A percentile compares a stretch with the other conserved stretches of the same genome.
These are phyloP conservation scores for Uloborus diversus DNA, from an alignment of 1,140 invertebrate species.

Conservation along the genomic window DNA sequence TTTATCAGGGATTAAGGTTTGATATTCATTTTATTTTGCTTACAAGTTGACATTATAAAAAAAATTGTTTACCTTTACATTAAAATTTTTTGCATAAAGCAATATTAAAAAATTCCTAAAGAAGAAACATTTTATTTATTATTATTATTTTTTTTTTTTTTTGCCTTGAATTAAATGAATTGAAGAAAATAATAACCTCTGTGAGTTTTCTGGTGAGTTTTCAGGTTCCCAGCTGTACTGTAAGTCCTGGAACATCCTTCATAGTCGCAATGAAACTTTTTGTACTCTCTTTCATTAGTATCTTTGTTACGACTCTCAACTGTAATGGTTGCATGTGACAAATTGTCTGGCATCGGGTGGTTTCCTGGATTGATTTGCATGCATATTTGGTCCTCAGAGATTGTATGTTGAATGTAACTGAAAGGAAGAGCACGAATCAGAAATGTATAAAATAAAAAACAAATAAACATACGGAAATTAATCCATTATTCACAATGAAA, in stretches of 20 bases:
- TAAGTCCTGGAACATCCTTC: conserved; percentile 89
- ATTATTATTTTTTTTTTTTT: too few relatives aligned
- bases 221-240: conserved; percentile 91
- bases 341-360: conserved; percentile 72
- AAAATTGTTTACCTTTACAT: too few relatives aligned
- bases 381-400: conserved; percentile 75
- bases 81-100: too few relatives aligned
- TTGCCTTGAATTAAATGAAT: not conserved
- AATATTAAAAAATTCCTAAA: too few relatives aligned
- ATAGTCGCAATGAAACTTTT: conserved; percentile 86
- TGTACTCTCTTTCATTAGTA: conserved; percentile 74
- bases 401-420: conserved; percentile 76
- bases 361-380: conserved; percentile 74
- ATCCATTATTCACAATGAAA: too few relatives aligned
- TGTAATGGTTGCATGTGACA: conserved; percentile 75
- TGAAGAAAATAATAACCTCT: conserved; percentile 74
- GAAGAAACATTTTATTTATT: too few relatives aligned
- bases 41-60: too few relatives aligned
- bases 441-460: too few relatives aligned
- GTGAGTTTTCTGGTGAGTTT: conserved; percentile 95
- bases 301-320: conserved; percentile 74
- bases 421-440: too few relatives aligned
- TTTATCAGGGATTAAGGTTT: too few relatives aligned
- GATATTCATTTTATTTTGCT: too few relatives aligned
- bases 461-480: too few relatives aligned